Evolutionary conservation across 64 coral and sea anemone genomes (phyloP), one percentile per base, ranked within the genome.

Genomic region (Cladopsammia gracilis): DNA sequence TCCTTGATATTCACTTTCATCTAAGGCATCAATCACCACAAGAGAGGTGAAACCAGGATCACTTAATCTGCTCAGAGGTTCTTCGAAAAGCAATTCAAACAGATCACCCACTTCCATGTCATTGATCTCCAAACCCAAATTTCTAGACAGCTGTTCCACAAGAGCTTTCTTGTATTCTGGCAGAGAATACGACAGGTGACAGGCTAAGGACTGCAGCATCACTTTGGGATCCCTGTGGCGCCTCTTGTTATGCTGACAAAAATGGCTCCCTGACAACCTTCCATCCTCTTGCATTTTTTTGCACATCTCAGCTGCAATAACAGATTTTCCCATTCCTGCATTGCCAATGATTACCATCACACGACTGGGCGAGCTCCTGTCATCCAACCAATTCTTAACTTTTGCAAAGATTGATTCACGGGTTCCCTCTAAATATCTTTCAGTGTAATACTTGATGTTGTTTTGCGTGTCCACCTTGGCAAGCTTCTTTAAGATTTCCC

Each of bases 251-350:
- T 89, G 86, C n/a, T 94, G 92, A 88, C 88, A 75, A 43, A 94
- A 94, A 50, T 94, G 92, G 67, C 92, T 88, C 22, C 59, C 92
- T 44, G 56, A 85, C 25, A 94, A 73, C 44, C 58, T n/a, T 81
- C 64, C 52, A 5, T 89, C 16, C 1, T 73, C 26, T 82, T 94
- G 47, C 52, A 88, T 49, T 9, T 3, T 70, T 24, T 89, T 70
- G 66, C 86, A 94, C 5, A 71, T 10, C 15, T 74, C 48, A 52
- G 86, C 86, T 52, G 92, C 76, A 15, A 94, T 16, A 82, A 89
- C 86, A 10, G 92, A 94, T 42, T 94, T 94, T 14, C 92, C 92
- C n/a, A 94, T 43, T 9, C 92, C 92, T 19, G 92, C 75, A 15
- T 87, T 71, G 2, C 86, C 92, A 20, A 48, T 71, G 44, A 89